A percentile compares a stretch with the other conserved stretches of the same genome.
phyloP scores from a whole-genome alignment of 1,140 invertebrate species.

The Cydia fagiglandana region DNA sequence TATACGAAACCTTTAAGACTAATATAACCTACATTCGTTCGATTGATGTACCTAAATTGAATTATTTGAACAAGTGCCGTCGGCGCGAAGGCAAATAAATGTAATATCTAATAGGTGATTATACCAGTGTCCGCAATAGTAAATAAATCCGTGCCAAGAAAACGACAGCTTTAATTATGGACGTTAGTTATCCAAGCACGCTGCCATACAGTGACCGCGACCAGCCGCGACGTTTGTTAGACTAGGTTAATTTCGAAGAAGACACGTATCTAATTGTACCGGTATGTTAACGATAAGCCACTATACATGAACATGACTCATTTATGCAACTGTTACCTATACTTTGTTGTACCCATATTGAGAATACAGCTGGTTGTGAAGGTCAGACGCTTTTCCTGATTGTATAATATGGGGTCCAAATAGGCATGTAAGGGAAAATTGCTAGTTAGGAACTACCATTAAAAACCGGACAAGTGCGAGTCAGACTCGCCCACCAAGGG shows the following conservation, averaged over 20 bases:
- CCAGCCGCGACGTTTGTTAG: not conserved
- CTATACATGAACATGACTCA: not conserved
- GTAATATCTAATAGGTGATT: not conserved
- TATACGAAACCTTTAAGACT: not conserved
- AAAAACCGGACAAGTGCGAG: no score
- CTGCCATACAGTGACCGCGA: not conserved
- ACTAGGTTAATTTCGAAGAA: constrained; percentile 5
- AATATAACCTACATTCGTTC: no score
- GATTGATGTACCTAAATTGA: no score
- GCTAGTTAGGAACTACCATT: no score
- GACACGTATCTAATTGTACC: not conserved
- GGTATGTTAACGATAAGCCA: constrained; percentile 1
- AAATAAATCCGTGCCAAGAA: constrained; percentile 18
- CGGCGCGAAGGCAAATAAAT: not conserved
- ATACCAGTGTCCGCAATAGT: not conserved
- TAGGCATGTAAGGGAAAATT: no score
- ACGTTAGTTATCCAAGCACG: not conserved
- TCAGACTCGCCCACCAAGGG: no score
- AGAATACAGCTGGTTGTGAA: no score
- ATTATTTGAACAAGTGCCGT: not conserved
- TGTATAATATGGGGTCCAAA: no score
- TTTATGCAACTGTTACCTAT: not conserved
- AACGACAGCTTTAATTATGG: constrained; percentile 4
- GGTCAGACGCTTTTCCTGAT: no score
- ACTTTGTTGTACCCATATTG: not conserved